These are phyloP conservation scores for Sycobia sp. DNA, from an alignment of 1,140 invertebrate genomes.

Conservation along the genomic window DNA sequence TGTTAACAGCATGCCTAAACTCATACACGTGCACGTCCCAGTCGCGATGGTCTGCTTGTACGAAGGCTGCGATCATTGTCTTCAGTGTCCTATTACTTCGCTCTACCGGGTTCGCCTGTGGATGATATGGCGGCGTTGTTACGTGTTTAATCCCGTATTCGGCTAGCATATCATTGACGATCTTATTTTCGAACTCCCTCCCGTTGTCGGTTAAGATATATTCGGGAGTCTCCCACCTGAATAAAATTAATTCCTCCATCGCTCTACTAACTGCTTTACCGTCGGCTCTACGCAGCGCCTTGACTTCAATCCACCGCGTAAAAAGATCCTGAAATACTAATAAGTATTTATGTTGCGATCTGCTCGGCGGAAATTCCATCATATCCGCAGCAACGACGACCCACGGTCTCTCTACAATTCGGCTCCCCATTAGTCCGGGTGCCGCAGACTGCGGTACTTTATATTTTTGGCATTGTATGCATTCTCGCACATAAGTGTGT, in stretches of 20 bases:
- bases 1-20: slow-evolving; percentile 8
- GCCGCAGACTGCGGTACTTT: background rate
- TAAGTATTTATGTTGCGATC: slow-evolving; percentile 8
- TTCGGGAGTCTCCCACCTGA: slow-evolving; percentile 24
- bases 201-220: slow-evolving; percentile 28
- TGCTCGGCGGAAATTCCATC: slow-evolving; percentile 23
- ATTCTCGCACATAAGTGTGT: background rate
- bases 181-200: slow-evolving; percentile 19
- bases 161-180: background rate
- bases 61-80: slow-evolving; percentile 6
- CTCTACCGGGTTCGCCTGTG: slow-evolving; percentile 18
- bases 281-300: background rate
- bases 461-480: background rate
- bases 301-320: slow-evolving; percentile 27
- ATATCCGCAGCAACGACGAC: slow-evolving; percentile 23
- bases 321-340: slow-evolving; percentile 32
- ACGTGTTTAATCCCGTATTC: background rate
- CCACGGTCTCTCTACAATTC: slow-evolving; percentile 20
- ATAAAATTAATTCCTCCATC: slow-evolving; percentile 14
- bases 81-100: slow-evolving; percentile 10
- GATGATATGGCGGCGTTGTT: slow-evolving; percentile 6
- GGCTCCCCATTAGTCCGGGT: background rate
- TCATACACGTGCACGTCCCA: slow-evolving; percentile 15
- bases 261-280: slow-evolving; percentile 1
- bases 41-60: background rate